Evolutionary conservation across 2,113 vertebrate genomes (phyloP).

Genomic region (Plecturocebus donacophilus): DNA sequence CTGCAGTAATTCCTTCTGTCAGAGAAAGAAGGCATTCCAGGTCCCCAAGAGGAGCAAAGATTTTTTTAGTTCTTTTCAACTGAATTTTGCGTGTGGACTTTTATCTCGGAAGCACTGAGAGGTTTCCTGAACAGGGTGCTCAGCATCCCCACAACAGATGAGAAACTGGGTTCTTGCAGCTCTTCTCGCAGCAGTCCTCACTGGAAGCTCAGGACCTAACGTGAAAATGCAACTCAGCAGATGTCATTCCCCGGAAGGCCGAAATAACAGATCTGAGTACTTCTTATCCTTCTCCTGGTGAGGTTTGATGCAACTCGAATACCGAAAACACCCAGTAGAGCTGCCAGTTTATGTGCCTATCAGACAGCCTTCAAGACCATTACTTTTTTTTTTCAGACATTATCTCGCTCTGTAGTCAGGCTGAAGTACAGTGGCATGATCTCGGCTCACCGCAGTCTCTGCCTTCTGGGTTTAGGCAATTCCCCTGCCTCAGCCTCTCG

Average conservation of each 20-base stretch:
- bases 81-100: neutral
- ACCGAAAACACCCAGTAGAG: neutral
- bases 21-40: neutral
- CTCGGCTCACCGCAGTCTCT: too few relatives aligned
- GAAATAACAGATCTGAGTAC: neutral
- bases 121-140: neutral
- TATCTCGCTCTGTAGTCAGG: too few relatives aligned
- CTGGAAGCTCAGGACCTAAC: neutral
- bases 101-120: neutral
- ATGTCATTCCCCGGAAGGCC: neutral
- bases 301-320: neutral
- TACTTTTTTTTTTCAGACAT: neutral
- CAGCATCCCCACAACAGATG: neutral
- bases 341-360: neutral
- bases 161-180: neutral
- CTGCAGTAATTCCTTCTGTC: neutral
- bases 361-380: neutral
- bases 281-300: neutral
- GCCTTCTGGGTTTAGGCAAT: too few relatives aligned
- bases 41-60: neutral
- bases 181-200: neutral
- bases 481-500: too few relatives aligned
- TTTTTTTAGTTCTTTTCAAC: neutral
- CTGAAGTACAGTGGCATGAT: too few relatives aligned
- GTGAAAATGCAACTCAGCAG: neutral